These are phyloP conservation scores for Diarsia rubi DNA, from an alignment of 2,888 invertebrate species.

Conservation along the genomic window DNA sequence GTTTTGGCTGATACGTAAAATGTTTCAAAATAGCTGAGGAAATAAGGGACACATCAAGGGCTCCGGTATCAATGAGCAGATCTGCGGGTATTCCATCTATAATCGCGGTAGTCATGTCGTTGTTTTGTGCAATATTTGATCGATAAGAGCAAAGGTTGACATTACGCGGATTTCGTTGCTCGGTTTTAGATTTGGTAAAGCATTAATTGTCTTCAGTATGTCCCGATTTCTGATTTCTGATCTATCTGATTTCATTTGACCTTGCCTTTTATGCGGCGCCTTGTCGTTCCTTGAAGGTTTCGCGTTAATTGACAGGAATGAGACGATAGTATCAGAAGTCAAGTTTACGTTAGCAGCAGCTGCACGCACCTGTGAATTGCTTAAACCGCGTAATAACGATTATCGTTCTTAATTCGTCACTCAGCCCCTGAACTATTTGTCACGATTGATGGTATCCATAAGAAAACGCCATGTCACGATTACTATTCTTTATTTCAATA, in stretches of 20 bases:
- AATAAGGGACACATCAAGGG: slow-evolving; percentile 52
- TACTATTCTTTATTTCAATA: too few relatives aligned
- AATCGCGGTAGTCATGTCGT: slow-evolving; percentile 20
- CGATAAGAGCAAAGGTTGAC: slow-evolving; percentile 4
- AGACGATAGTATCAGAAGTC: slow-evolving; percentile 48
- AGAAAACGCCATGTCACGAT: too few relatives aligned
- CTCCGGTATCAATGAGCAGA: slow-evolving; percentile 63
- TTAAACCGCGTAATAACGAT: slow-evolving; percentile 37
- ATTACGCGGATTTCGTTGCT: slow-evolving; percentile 12
- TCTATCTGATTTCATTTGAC: background rate
- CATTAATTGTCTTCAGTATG: background rate
- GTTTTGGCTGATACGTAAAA: slow-evolving; percentile 3
- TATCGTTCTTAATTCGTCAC: slow-evolving; percentile 55
- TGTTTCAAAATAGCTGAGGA: slow-evolving; percentile 4
- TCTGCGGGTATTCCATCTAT: slow-evolving; percentile 52
- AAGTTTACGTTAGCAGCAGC: slow-evolving; percentile 63
- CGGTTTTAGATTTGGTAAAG: slow-evolving; percentile 1
- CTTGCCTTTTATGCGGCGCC: background rate
- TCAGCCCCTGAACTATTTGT: slow-evolving; percentile 61
- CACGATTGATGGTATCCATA: too few relatives aligned
- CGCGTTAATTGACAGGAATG: slow-evolving; percentile 52
- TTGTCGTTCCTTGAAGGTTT: background rate
- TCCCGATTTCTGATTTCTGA: too few relatives aligned
- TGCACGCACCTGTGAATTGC: slow-evolving; percentile 51
- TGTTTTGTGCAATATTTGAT: background rate